Percentiles rank a stretch among this genome's conserved stretches.
Evolutionary conservation across 1,140 invertebrate genomes (phyloP).

Genomic region (Panulirus ornatus): DNA sequence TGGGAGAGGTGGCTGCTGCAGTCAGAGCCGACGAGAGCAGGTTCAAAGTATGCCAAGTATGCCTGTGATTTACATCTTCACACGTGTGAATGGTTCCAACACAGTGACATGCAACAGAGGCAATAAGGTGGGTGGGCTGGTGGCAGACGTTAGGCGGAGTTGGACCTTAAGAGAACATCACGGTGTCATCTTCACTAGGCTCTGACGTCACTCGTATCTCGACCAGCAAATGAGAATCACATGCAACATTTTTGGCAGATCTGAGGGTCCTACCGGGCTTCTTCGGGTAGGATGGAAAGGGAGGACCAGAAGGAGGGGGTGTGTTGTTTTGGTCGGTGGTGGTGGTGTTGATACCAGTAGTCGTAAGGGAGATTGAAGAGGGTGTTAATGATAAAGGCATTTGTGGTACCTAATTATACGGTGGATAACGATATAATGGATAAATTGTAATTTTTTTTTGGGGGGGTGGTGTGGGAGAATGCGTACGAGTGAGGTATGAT

Average conservation of each 20-base stretch:
- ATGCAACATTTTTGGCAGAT: slow-evolving; percentile 42
- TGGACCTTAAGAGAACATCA: background rate
- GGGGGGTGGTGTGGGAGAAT: too few species aligned
- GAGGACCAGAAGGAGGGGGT: background rate
- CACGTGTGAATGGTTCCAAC: slow-evolving; percentile 13
- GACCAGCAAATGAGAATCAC: slow-evolving; percentile 43
- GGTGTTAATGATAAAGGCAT: too few species aligned
- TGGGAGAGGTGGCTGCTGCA: background rate
- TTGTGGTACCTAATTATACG: too few species aligned
- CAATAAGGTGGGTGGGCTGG: background rate
- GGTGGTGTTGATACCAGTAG: background rate
- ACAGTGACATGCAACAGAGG: background rate
- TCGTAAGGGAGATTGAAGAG: too few species aligned
- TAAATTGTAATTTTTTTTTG: too few species aligned
- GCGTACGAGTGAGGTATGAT: too few species aligned
- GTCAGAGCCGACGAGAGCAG: background rate
- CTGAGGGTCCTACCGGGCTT: background rate
- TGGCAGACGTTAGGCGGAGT: background rate
- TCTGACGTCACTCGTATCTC: slow-evolving; percentile 28
- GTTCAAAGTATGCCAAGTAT: slow-evolving; percentile 32
- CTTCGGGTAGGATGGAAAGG: too few species aligned
- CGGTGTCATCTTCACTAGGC: background rate
- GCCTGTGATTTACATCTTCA: slow-evolving; percentile 37
- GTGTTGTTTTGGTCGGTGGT: background rate
- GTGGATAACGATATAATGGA: too few species aligned